Conservation (phyloP, 2,888 invertebrate species). For the Drosophila rubida region DNA sequence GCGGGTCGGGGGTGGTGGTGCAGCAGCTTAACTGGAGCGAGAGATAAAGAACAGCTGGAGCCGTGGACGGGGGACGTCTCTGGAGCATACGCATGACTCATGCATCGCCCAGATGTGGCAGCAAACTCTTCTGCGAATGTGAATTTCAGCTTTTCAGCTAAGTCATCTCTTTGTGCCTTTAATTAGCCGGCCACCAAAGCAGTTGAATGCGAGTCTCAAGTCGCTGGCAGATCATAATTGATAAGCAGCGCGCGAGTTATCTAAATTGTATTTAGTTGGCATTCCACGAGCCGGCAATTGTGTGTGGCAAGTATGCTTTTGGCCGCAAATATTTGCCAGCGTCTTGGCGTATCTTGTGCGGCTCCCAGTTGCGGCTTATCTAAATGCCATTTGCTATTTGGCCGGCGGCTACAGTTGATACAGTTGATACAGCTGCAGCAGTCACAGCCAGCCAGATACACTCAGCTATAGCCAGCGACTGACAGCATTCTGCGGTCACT, state of each 20-base stretch:
- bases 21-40: slow-evolving; percentile 45
- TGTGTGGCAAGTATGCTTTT: slow-evolving; percentile 35
- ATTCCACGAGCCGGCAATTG: slow-evolving; percentile 27
- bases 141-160: too few relatives aligned
- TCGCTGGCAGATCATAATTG: slow-evolving; percentile 33
- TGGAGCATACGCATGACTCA: slow-evolving; percentile 42
- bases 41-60: slow-evolving; percentile 54
- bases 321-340: slow-evolving; percentile 56
- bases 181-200: too few relatives aligned
- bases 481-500: slow-evolving; percentile 38
- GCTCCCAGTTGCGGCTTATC: slow-evolving; percentile 59
- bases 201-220: too few relatives aligned
- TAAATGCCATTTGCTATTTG: slow-evolving; percentile 74
- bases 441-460: slow-evolving; percentile 18
- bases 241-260: slow-evolving; percentile 28
- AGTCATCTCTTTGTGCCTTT: background rate
- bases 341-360: slow-evolving; percentile 37
- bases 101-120: slow-evolving; percentile 15
- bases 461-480: slow-evolving; percentile 4
- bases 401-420: slow-evolving; percentile 24
- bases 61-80: background rate
- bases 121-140: background rate
- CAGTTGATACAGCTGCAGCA: slow-evolving; percentile 30
- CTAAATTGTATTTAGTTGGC: slow-evolving; percentile 34
- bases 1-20: slow-evolving; percentile 25